Evolutionary conservation across 2,797 vertebrate genomes (phyloP).

Genomic region (Gadopsis marmoratus): DNA sequence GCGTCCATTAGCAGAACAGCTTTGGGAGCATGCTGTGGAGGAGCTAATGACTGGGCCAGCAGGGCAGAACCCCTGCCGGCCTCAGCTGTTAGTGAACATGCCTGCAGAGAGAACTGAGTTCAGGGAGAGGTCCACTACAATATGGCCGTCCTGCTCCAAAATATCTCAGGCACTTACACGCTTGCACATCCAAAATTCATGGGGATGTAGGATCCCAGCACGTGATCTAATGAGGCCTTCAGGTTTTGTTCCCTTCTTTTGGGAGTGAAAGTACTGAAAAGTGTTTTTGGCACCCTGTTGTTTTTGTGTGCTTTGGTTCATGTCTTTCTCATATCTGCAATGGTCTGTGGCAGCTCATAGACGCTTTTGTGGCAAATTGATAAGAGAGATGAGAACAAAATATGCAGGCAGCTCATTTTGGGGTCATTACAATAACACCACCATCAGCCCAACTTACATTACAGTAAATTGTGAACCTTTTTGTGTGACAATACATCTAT

Average conservation of each 20-base stretch:
- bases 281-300: slow-evolving; percentile 16
- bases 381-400: slow-evolving; percentile 7
- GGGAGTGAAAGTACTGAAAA: slow-evolving; percentile 1
- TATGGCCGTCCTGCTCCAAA: slow-evolving; percentile 38
- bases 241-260: slow-evolving; percentile 34
- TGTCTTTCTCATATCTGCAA: slow-evolving; percentile 28
- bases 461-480: not conserved
- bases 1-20: slow-evolving; percentile 65
- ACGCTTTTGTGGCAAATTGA: slow-evolving; percentile 5
- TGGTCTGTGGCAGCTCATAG: slow-evolving; percentile 10
- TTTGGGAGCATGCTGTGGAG: slow-evolving; percentile 65
- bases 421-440: not conserved
- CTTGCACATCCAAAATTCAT: slow-evolving; percentile 33
- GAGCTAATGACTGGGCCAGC: slow-evolving; percentile 71
- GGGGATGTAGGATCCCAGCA: slow-evolving; percentile 25
- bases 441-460: not conserved
- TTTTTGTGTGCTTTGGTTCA: slow-evolving; percentile 40
- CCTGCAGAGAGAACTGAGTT: slow-evolving; percentile 68
- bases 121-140: slow-evolving; percentile 66
- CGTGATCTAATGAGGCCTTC: slow-evolving; percentile 49
- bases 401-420: not conserved
- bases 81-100: slow-evolving; percentile 67
- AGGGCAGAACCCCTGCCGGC: slow-evolving; percentile 54
- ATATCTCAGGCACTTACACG: slow-evolving; percentile 15
- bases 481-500: not conserved